phyloP scores from a whole-genome alignment of 2,113 vertebrate genomes.

The Pyrgilauda ruficollis region DNA sequence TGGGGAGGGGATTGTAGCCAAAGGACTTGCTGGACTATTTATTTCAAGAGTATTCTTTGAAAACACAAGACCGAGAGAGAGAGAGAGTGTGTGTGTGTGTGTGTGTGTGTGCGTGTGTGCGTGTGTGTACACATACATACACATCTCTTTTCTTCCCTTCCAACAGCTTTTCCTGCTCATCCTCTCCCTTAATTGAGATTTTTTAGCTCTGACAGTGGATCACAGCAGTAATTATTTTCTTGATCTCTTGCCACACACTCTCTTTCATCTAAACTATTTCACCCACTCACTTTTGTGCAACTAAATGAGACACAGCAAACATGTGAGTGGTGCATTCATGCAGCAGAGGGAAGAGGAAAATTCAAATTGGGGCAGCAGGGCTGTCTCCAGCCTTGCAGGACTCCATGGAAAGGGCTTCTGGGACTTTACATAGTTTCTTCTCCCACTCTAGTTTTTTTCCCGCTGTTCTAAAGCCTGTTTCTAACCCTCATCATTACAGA shows the following conservation, averaged over 20 bases:
- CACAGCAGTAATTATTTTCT: slow-evolving; percentile 61
- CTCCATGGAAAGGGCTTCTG: neutral
- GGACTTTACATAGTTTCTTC: neutral
- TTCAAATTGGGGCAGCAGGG: neutral
- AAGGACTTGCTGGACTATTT: neutral
- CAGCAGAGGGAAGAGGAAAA: neutral
- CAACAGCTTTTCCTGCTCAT: slow-evolving; percentile 44
- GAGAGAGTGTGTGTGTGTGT: no score
- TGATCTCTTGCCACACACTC: slow-evolving; percentile 58
- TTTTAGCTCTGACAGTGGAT: slow-evolving; percentile 30
- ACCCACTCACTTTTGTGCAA: slow-evolving; percentile 62
- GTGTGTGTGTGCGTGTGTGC: neutral
- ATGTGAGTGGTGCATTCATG: neutral
- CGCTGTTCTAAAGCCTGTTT: neutral
- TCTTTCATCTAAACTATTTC: slow-evolving; percentile 60
- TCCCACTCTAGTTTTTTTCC: neutral
- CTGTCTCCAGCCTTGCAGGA: neutral
- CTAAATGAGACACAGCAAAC: slow-evolving; percentile 43
- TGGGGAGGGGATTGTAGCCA: neutral
- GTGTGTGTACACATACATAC: neutral
- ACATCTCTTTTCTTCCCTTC: neutral
- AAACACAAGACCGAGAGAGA: neutral
- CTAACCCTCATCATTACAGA: neutral
- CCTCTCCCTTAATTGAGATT: slow-evolving; percentile 52
- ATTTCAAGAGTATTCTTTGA: slow-evolving; percentile 8